Percentiles rank a stretch among this genome's conserved stretches.
These are phyloP conservation scores for Poecilus cupreus DNA, from an alignment of 2,888 invertebrate species.

Conservation along the genomic window DNA sequence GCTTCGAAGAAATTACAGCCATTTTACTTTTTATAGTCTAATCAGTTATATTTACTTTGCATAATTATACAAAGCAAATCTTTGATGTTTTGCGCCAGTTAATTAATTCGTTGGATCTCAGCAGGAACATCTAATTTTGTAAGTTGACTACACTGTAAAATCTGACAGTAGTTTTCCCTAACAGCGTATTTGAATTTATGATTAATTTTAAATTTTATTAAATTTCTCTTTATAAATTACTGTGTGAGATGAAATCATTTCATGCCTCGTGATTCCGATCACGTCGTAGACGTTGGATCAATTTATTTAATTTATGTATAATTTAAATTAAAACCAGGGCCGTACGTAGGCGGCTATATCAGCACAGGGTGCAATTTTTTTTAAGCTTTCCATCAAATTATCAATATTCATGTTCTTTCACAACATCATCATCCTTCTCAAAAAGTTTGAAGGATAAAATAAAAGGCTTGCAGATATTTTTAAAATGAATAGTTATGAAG, in stretches of 20 bases:
- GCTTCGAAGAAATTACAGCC: not conserved
- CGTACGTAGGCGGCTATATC: slow-evolving; percentile 19
- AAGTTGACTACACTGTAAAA: slow-evolving; percentile 11
- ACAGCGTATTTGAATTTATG: slow-evolving; percentile 24
- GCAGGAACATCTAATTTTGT: slow-evolving; percentile 32
- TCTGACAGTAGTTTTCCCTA: slow-evolving; percentile 4
- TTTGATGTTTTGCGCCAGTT: slow-evolving; percentile 44
- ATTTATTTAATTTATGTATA: slow-evolving; percentile 60
- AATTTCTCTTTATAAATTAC: slow-evolving; percentile 54
- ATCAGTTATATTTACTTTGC: slow-evolving; percentile 45
- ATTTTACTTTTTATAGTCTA: slow-evolving; percentile 9
- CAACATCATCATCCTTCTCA: too few relatives aligned
- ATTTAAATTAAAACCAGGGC: slow-evolving; percentile 59
- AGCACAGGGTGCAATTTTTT: not conserved
- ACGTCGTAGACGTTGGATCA: slow-evolving; percentile 57
- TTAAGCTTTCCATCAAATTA: too few relatives aligned
- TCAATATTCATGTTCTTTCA: too few relatives aligned
- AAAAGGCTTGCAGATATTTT: too few relatives aligned
- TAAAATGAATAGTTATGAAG: too few relatives aligned
- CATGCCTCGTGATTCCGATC: slow-evolving; percentile 63
- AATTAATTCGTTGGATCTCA: slow-evolving; percentile 33
- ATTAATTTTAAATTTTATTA: slow-evolving; percentile 56
- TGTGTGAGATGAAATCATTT: slow-evolving; percentile 60
- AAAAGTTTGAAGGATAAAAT: too few relatives aligned
- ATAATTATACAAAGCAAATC: slow-evolving; percentile 50